Percentiles rank a stretch among this genome's conserved stretches.
Conservation (phyloP, 2,797 vertebrate genomes). For the Ambastaia sidthimunki region DNA sequence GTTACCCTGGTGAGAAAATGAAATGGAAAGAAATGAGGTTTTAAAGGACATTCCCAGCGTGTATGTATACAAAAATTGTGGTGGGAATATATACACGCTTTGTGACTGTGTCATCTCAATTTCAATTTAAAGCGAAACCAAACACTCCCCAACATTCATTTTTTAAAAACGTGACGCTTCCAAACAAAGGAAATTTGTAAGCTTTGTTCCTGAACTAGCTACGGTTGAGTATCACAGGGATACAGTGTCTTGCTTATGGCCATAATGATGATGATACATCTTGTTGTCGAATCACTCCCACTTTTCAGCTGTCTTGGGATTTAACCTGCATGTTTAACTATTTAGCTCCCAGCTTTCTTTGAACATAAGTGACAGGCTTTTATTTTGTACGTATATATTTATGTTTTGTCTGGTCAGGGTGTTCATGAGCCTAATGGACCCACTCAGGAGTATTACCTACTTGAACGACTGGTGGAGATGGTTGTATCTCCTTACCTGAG, state of each 20-base stretch:
- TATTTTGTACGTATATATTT: conserved; percentile 14
- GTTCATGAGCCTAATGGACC: conserved; percentile 87
- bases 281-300: conserved; percentile 14
- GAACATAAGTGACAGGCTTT: neutral
- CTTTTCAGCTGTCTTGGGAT: conserved; percentile 23
- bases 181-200: conserved; percentile 29
- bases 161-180: neutral
- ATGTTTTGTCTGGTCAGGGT: conserved; percentile 74
- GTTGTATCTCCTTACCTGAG: conserved; percentile 89
- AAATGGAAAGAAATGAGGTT: neutral
- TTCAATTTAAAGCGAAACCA: conserved; percentile 25
- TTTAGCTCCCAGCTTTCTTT: neutral
- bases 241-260: conserved; percentile 17
- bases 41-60: neutral
- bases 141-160: neutral
- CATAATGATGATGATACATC: conserved; percentile 15
- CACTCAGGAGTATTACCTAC: conserved; percentile 80
- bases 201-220: conserved; percentile 9
- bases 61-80: neutral
- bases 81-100: conserved; percentile 1
- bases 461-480: conserved; percentile 88
- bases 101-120: conserved; percentile 2
- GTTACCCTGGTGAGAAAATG: conserved; percentile 49
- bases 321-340: conserved; percentile 35
- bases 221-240: neutral